A percentile compares a stretch with the other conserved stretches of the same genome.
These are phyloP conservation scores for Calidris pugnax DNA, from an alignment of 2,113 vertebrate species.

Conservation along the genomic window DNA sequence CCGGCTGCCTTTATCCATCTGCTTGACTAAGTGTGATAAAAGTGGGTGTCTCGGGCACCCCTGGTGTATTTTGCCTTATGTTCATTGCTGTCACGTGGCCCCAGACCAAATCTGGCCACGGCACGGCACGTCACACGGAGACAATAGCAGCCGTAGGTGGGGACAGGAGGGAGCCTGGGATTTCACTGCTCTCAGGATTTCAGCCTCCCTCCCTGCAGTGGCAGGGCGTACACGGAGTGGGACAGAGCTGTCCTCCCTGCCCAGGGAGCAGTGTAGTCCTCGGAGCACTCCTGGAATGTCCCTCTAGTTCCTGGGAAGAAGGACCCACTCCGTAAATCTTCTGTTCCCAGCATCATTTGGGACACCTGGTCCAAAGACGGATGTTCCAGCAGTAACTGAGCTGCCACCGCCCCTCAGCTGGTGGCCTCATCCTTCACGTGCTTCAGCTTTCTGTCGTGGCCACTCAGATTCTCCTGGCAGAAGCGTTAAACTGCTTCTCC, in stretches of 20 bases:
- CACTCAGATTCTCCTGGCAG: not conserved
- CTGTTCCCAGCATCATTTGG: not conserved
- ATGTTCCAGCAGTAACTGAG: not conserved
- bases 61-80: not conserved
- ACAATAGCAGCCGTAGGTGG: not conserved
- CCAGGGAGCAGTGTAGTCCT: not conserved
- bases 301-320: not conserved
- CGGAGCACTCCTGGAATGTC: not conserved
- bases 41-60: rapidly evolving
- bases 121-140: rapidly evolving
- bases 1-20: not conserved
- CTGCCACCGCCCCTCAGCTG: not conserved
- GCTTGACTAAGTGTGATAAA: not conserved
- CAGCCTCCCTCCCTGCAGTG: not conserved
- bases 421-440: not conserved
- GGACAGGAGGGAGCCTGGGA: not conserved
- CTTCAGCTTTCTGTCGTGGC: not conserved
- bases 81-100: not conserved
- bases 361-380: not conserved
- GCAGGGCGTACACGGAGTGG: no score
- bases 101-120: not conserved
- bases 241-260: not conserved
- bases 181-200: not conserved
- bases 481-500: not conserved
- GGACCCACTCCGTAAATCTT: rapidly evolving